A percentile compares a stretch with the other conserved stretches of the same genome.
Evolutionary conservation across 2,113 vertebrate genomes (phyloP).

Genomic region (Equus przewalskii): DNA sequence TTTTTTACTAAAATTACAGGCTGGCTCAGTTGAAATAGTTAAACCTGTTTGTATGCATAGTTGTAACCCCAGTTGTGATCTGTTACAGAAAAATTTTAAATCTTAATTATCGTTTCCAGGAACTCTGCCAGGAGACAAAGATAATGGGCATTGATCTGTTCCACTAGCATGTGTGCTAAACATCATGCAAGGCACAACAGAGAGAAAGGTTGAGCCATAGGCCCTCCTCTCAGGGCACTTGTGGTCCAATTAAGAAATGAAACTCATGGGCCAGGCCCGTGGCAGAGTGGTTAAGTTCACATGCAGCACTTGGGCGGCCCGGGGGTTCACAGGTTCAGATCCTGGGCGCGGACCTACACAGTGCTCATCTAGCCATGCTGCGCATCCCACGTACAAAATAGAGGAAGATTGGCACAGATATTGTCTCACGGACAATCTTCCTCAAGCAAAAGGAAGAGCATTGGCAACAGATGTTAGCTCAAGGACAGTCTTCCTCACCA

Average conservation of each 20-base stretch:
- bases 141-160: background rate
- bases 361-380: too few relatives aligned
- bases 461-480: too few relatives aligned
- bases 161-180: background rate
- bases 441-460: too few relatives aligned
- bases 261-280: background rate
- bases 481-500: too few relatives aligned
- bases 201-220: background rate
- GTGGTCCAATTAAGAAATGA: background rate
- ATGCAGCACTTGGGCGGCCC: too few relatives aligned
- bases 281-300: too few relatives aligned
- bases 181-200: background rate
- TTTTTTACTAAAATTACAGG: background rate
- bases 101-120: background rate
- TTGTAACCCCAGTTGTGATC: constrained; percentile 16
- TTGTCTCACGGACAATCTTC: too few relatives aligned
- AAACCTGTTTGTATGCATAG: background rate
- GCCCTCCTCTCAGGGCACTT: background rate
- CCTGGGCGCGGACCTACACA: too few relatives aligned
- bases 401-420: too few relatives aligned
- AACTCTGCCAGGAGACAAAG: background rate
- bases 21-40: background rate
- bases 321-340: too few relatives aligned
- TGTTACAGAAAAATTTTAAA: background rate
- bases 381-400: too few relatives aligned